phyloP scores from a whole-genome alignment of 1,140 invertebrate species.

The Elysia chlorotica region DNA sequence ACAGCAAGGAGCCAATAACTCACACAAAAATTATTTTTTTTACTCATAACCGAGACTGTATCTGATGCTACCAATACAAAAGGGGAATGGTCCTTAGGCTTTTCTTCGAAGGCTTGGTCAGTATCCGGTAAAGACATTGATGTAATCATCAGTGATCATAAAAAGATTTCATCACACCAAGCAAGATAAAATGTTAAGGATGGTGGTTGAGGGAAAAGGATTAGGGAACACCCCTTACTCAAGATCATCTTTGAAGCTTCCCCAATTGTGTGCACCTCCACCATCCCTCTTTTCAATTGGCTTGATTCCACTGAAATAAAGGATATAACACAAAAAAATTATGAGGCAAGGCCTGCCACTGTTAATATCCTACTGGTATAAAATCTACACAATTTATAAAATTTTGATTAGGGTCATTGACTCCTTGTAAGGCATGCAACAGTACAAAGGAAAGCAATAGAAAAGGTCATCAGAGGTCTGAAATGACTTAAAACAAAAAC shows the following conservation, averaged over 20 bases:
- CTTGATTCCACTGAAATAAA: slow-evolving; percentile 81
- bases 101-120: slow-evolving; percentile 19
- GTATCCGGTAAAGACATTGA: slow-evolving; percentile 30
- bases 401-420: too few species aligned
- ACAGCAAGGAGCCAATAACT: too few species aligned
- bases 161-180: slow-evolving; percentile 23
- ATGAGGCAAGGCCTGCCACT: too few species aligned
- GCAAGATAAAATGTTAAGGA: neutral
- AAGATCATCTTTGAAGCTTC: slow-evolving; percentile 84
- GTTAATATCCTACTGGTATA: too few species aligned
- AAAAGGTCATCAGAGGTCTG: too few species aligned
- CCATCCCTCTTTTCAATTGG: slow-evolving; percentile 92
- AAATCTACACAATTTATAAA: too few species aligned
- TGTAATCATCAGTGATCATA: slow-evolving; percentile 1
- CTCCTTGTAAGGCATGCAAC: too few species aligned
- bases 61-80: neutral
- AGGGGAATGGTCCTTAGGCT: neutral
- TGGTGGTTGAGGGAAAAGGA: too few species aligned
- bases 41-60: neutral
- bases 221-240: slow-evolving; percentile 43
- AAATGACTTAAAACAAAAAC: too few species aligned
- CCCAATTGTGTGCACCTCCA: slow-evolving; percentile 93
- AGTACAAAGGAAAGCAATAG: too few species aligned
- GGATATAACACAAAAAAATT: too few species aligned
- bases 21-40: too few species aligned